Conservation (phyloP, 2,113 vertebrate species). For the Oreamnos americanus region DNA sequence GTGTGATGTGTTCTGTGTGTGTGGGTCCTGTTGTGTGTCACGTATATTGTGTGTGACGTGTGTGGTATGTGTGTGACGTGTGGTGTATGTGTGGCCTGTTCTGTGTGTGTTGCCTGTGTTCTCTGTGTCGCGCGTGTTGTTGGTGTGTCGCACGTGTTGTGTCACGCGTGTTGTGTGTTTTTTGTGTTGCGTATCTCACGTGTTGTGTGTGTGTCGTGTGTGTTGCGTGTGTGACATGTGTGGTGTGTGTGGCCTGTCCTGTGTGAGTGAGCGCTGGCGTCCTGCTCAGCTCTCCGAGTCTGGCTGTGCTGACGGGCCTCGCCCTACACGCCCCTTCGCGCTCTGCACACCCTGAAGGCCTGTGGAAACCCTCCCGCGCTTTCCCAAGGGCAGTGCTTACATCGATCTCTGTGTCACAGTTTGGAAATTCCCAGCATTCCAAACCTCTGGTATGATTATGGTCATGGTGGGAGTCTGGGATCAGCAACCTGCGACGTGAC, state of each 20-base stretch:
- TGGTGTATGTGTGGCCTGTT: neutral
- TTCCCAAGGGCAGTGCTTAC: neutral
- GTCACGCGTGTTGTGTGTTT: fast-evolving
- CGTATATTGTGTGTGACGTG: no score
- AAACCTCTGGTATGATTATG: neutral
- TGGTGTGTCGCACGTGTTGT: no score
- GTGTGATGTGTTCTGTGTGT: no score
- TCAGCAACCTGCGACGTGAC: neutral
- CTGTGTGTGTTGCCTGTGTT: neutral
- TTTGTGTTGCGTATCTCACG: fast-evolving
- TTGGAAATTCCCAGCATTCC: neutral
- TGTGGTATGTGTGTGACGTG: neutral
- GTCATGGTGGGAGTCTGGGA: neutral
- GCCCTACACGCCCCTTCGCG: neutral
- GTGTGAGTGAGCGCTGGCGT: neutral
- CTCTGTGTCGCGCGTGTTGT: no score
- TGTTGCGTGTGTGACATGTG: neutral
- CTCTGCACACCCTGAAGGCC: neutral
- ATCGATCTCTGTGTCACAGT: neutral
- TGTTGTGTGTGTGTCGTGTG: fast-evolving
- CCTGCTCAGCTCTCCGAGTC: neutral
- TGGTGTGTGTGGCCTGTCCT: neutral
- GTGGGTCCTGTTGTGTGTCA: no score
- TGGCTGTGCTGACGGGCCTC: neutral
- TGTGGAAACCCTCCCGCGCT: neutral